Conservation (phyloP, 2,113 vertebrate species). For the Albula goreensis region DNA sequence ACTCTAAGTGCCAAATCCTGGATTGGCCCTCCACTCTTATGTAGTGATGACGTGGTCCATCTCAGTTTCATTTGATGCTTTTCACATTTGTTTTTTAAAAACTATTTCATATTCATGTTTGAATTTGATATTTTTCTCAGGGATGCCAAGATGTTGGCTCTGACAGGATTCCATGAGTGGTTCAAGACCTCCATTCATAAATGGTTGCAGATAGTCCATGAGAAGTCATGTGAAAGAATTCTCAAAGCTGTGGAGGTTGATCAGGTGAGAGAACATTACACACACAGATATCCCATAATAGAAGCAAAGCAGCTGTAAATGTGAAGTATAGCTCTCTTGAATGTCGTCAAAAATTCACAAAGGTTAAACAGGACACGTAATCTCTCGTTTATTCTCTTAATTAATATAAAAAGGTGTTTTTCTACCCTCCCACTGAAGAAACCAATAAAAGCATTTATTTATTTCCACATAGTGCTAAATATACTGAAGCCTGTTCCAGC, state of each 20-base stretch:
- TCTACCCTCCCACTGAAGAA: not conserved
- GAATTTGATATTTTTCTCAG: conserved; percentile 51
- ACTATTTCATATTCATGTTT: not conserved
- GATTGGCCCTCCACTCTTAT: no score
- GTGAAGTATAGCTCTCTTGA: not conserved
- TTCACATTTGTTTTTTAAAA: not conserved
- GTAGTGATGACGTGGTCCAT: not conserved
- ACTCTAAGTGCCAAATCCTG: no score
- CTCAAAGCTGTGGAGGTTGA: conserved; percentile 77
- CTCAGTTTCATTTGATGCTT: not conserved
- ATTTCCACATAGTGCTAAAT: not conserved
- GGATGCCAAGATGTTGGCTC: conserved; percentile 78
- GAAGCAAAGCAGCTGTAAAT: not conserved
- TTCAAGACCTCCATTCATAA: conserved; percentile 85
- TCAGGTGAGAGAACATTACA: conserved; percentile 61
- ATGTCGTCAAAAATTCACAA: not conserved
- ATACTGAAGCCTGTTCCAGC: no score
- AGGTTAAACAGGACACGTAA: not conserved
- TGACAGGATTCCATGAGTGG: conserved; percentile 77
- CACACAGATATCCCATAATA: no score
- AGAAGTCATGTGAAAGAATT: conserved; percentile 79
- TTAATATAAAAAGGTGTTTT: not conserved
- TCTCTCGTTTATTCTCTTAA: not conserved
- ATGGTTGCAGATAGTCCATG: conserved; percentile 83
- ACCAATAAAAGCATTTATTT: not conserved